A percentile compares a stretch with the other conserved stretches of the same genome.
Evolutionary conservation across 1,140 invertebrate genomes (phyloP).

Genomic region (Marisa cornuarietis): DNA sequence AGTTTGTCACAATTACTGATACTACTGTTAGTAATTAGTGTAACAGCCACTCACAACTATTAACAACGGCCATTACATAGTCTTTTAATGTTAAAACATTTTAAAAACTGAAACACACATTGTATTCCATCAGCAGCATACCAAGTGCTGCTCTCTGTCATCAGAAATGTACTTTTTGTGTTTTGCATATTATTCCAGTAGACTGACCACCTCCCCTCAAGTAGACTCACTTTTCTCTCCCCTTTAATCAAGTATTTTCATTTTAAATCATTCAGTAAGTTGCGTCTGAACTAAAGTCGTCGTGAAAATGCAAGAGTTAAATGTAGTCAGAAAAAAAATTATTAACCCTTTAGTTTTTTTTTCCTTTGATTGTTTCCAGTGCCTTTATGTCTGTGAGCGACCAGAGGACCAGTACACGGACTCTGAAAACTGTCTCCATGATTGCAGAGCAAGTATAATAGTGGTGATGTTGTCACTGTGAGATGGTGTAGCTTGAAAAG

Average conservation of each 20-base stretch:
- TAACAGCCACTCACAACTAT: not conserved
- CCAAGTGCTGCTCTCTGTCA: not conserved
- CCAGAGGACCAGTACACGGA: slow-evolving; percentile 3
- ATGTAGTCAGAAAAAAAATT: too few species aligned
- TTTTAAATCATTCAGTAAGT: too few species aligned
- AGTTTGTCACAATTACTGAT: not conserved
- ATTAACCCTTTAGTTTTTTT: not conserved
- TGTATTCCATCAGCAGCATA: not conserved
- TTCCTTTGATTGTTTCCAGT: not conserved
- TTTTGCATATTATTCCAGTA: too few species aligned
- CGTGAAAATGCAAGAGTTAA: too few species aligned
- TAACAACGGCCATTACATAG: not conserved
- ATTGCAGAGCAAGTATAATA: slow-evolving; percentile 2
- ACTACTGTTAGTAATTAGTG: not conserved
- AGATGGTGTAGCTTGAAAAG: not conserved
- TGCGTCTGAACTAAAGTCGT: too few species aligned
- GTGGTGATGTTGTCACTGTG: not conserved
- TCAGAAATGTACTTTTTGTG: not conserved
- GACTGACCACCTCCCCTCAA: too few species aligned
- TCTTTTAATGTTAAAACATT: not conserved
- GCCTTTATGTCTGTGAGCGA: slow-evolving; percentile 13
- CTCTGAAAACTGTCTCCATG: not conserved
- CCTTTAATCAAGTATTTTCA: too few species aligned
- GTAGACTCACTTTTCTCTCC: too few species aligned
- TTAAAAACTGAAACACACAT: not conserved